Conservation (phyloP, 2,888 invertebrate species). For the Acrocera orbiculus region DNA sequence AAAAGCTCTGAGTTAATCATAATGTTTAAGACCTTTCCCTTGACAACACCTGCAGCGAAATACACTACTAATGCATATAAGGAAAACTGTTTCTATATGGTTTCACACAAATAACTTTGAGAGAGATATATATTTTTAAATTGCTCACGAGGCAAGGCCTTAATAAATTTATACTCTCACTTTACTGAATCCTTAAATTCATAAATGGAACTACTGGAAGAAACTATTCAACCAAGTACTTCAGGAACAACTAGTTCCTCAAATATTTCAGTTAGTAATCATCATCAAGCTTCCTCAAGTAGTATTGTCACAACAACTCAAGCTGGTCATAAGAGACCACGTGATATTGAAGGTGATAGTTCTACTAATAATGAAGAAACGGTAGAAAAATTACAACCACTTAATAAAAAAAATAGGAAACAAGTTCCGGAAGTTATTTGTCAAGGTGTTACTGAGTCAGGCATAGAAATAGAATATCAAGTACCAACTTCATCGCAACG, state of each 20-base stretch:
- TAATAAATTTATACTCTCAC: too few species aligned
- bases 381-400: slow-evolving; percentile 22
- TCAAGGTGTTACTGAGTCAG: slow-evolving; percentile 38
- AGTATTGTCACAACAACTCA: slow-evolving; percentile 52
- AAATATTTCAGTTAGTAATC: slow-evolving; percentile 29
- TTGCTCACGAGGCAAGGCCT: too few species aligned
- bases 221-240: slow-evolving; percentile 27
- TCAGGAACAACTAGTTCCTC: slow-evolving; percentile 23
- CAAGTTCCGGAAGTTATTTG: slow-evolving; percentile 19
- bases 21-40: too few species aligned
- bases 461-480: slow-evolving; percentile 52
- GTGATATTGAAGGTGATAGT: slow-evolving; percentile 38
- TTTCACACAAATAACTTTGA: too few species aligned
- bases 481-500: slow-evolving; percentile 75
- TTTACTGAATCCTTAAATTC: too few species aligned
- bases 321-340: slow-evolving; percentile 40
- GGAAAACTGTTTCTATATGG: too few species aligned
- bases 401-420: slow-evolving; percentile 25
- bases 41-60: too few species aligned
- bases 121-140: too few species aligned
- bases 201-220: too few species aligned
- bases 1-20: too few species aligned
- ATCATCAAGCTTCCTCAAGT: slow-evolving; percentile 38
- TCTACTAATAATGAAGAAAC: slow-evolving; percentile 33
- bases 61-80: too few species aligned